phyloP scores from a whole-genome alignment of 2,888 invertebrate species.

The Polyploca ridens region DNA sequence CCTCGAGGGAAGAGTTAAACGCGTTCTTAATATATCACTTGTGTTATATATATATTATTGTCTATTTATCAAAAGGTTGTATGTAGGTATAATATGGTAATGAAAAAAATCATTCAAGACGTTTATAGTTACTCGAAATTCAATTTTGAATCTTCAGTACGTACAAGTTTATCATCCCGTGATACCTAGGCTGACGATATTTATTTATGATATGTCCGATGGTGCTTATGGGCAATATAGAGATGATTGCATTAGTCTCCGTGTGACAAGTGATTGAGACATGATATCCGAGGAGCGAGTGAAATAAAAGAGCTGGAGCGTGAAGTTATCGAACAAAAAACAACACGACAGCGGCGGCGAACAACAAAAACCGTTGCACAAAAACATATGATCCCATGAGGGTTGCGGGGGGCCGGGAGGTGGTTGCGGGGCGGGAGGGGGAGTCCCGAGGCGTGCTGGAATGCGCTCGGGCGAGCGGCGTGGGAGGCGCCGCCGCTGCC shows the following conservation, averaged over 20 bases:
- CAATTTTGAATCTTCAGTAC: neutral
- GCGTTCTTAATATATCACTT: conserved; percentile 1
- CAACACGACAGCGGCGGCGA: conserved; percentile 77
- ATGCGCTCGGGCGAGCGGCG: conserved; percentile 82
- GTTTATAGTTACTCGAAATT: neutral
- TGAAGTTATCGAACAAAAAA: conserved; percentile 78
- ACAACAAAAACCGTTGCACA: conserved; percentile 85
- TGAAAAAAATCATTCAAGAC: neutral
- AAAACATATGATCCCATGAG: conserved; percentile 84
- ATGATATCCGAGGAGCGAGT: conserved; percentile 72
- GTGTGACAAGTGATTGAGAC: conserved; percentile 53
- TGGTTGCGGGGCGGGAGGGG: conserved; percentile 48
- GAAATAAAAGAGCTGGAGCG: conserved; percentile 80
- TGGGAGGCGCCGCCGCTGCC: conserved; percentile 75
- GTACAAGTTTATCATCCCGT: neutral
- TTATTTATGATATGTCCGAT: neutral
- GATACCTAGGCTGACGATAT: neutral
- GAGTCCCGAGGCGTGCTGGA: conserved; percentile 81
- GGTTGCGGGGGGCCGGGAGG: conserved; percentile 59
- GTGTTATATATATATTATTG: conserved; percentile 18
- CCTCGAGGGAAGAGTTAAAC: conserved; percentile 35
- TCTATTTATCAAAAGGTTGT: conserved; percentile 24
- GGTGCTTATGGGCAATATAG: conserved; percentile 7
- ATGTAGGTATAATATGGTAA: neutral
- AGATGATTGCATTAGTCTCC: conserved; percentile 36